Conservation (phyloP, 2,888 invertebrate genomes). For the Stomorhina lunata region DNA sequence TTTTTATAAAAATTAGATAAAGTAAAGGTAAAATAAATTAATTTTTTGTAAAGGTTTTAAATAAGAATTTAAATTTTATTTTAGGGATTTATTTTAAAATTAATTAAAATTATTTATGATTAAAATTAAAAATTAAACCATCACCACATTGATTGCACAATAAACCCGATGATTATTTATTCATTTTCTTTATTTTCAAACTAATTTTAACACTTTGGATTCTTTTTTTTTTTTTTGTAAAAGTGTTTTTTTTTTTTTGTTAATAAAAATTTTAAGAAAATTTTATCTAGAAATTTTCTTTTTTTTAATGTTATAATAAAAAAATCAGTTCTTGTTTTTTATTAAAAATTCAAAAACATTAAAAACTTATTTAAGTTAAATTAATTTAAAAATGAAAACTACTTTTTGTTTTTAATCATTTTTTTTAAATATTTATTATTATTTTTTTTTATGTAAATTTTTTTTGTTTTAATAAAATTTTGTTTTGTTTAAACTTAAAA, state of each 20-base stretch:
- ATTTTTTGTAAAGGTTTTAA: neutral
- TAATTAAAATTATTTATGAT: slow-evolving; percentile 24
- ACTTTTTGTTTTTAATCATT: neutral
- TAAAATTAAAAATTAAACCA: slow-evolving; percentile 71
- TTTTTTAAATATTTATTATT: slow-evolving; percentile 35
- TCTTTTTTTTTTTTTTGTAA: neutral
- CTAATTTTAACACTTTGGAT: slow-evolving; percentile 19
- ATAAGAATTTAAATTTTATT: neutral
- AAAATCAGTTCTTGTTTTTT: slow-evolving; percentile 46
- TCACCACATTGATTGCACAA: slow-evolving; percentile 90
- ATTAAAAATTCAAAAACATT: slow-evolving; percentile 73
- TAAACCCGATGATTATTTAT: slow-evolving; percentile 84
- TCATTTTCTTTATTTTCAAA: neutral
- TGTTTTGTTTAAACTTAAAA: slow-evolving; percentile 26
- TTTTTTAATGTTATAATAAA: slow-evolving; percentile 15
- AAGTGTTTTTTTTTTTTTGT: slow-evolving; percentile 12
- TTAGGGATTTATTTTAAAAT: slow-evolving; percentile 14
- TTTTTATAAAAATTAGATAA: too few species aligned
- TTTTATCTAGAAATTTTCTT: slow-evolving; percentile 21
- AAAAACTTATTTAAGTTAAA: slow-evolving; percentile 42
- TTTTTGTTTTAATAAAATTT: slow-evolving; percentile 42
- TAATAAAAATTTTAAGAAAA: slow-evolving; percentile 46
- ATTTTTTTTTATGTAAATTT: slow-evolving; percentile 44
- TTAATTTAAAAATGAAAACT: slow-evolving; percentile 42
- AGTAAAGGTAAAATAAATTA: too few species aligned